phyloP scores from a whole-genome alignment of 2,113 vertebrate species.

The Rhadina sibilatrix region DNA sequence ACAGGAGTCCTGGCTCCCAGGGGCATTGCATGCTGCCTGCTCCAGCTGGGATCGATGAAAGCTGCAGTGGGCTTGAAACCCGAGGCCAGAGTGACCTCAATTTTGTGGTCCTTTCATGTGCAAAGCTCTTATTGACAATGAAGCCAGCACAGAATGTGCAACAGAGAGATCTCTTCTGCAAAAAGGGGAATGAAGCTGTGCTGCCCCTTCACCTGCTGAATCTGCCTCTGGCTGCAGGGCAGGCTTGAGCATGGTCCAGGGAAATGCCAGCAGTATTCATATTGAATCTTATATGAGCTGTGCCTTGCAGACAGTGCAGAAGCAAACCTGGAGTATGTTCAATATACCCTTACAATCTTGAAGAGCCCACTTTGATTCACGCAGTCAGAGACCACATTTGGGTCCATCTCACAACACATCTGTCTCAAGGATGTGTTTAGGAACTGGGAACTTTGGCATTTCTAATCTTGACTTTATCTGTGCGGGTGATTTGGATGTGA shows the following conservation, averaged over 20 bases:
- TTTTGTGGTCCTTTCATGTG: slow-evolving; percentile 38
- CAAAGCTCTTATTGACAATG: neutral
- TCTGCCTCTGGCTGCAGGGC: neutral
- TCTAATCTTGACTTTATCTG: slow-evolving; percentile 23
- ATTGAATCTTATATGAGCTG: neutral
- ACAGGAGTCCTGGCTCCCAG: neutral
- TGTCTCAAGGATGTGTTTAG: neutral
- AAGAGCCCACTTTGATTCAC: neutral
- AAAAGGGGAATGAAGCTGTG: neutral
- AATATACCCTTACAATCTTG: neutral
- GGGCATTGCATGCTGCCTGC: neutral
- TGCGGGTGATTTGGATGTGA: neutral
- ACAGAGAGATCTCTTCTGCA: neutral
- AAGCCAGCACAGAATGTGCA: neutral
- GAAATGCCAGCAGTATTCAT: neutral
- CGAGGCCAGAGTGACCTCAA: neutral
- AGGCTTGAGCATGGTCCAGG: neutral
- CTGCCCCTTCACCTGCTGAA: neutral
- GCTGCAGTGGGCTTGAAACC: slow-evolving; percentile 27
- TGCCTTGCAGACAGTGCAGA: neutral
- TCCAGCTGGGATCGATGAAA: slow-evolving; percentile 8
- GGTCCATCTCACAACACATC: neutral
- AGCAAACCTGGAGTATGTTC: neutral
- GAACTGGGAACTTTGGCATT: slow-evolving; percentile 40
- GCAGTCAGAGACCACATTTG: neutral